Conservation (phyloP, 2,888 invertebrate genomes). For the Eupithecia abbreviata region DNA sequence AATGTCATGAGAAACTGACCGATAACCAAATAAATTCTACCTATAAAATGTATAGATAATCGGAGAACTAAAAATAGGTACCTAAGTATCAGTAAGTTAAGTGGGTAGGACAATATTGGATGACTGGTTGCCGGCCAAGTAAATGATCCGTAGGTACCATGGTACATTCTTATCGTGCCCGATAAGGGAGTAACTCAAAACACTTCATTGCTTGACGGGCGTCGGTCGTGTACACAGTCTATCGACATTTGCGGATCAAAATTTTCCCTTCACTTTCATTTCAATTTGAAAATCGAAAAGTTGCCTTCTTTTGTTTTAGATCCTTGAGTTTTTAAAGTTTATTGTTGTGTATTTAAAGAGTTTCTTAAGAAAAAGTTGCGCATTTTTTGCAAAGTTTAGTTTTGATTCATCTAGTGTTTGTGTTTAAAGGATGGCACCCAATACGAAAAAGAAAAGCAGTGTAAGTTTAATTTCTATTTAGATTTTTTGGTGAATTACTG, state of each 20-base stretch:
- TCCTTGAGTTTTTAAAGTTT: not conserved
- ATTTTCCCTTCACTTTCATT: conserved; percentile 18
- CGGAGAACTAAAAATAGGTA: conserved; percentile 37
- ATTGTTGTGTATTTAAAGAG: not conserved
- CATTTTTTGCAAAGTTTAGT: not conserved
- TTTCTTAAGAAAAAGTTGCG: not conserved
- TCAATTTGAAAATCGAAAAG: conserved; percentile 17
- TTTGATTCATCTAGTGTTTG: not conserved
- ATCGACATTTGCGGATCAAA: conserved; percentile 44
- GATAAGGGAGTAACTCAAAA: conserved; percentile 70
- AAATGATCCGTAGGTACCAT: conserved; percentile 59
- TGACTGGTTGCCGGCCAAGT: conserved; percentile 52
- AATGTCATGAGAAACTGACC: conserved; percentile 48
- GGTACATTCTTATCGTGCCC: conserved; percentile 66
- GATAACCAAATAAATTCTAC: conserved; percentile 20
- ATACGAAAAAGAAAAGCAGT: conserved; percentile 28
- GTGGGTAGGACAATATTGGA: conserved; percentile 48
- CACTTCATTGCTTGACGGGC: conserved; percentile 67
- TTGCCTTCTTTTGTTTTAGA: conserved; percentile 6
- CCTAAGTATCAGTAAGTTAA: conserved; percentile 3
- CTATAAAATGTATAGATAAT: conserved; percentile 28
- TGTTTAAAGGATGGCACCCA: conserved; percentile 27
- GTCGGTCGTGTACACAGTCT: conserved; percentile 57
- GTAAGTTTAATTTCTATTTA: conserved; percentile 29
- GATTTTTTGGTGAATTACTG: not conserved